Percentiles rank a stretch among this genome's conserved stretches.
Conservation (phyloP, 2,888 invertebrate genomes). For the Laothoe populi region DNA sequence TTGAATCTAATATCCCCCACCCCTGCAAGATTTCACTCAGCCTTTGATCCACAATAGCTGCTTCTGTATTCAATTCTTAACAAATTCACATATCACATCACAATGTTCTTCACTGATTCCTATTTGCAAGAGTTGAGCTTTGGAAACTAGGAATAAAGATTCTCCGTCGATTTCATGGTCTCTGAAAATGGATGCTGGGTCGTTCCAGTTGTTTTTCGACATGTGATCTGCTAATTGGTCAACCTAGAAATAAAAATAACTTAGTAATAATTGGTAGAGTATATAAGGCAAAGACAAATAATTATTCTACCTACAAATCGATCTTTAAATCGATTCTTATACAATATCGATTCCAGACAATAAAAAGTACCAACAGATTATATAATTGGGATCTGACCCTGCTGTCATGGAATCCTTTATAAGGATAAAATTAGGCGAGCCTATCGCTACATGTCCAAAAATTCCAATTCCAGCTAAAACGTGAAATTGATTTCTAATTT, state of each 20-base stretch:
- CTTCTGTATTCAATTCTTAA: constrained; percentile 49
- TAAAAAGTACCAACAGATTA: too few relatives aligned
- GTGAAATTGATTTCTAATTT: too few relatives aligned
- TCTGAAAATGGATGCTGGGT: constrained; percentile 61
- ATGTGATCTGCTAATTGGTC: constrained; percentile 60
- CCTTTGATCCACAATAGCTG: not conserved
- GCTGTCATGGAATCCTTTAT: too few relatives aligned
- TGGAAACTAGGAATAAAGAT: constrained; percentile 67
- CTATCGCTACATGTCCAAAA: too few relatives aligned
- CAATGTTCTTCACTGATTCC: constrained; percentile 70
- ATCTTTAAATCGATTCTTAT: not conserved
- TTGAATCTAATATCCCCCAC: too few relatives aligned
- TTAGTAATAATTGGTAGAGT: not conserved
- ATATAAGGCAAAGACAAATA: not conserved
- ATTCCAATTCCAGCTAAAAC: too few relatives aligned
- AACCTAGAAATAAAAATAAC: constrained; percentile 51
- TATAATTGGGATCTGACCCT: too few relatives aligned
- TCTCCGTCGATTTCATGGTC: constrained; percentile 80
- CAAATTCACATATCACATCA: constrained; percentile 61
- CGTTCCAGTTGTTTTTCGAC: constrained; percentile 60
- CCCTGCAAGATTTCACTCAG: not conserved
- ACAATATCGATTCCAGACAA: too few relatives aligned
- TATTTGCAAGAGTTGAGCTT: constrained; percentile 63
- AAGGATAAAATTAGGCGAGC: too few relatives aligned
- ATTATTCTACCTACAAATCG: not conserved